Conservation (phyloP, 2,888 invertebrate genomes). For the Schizotus pectinicornis region DNA sequence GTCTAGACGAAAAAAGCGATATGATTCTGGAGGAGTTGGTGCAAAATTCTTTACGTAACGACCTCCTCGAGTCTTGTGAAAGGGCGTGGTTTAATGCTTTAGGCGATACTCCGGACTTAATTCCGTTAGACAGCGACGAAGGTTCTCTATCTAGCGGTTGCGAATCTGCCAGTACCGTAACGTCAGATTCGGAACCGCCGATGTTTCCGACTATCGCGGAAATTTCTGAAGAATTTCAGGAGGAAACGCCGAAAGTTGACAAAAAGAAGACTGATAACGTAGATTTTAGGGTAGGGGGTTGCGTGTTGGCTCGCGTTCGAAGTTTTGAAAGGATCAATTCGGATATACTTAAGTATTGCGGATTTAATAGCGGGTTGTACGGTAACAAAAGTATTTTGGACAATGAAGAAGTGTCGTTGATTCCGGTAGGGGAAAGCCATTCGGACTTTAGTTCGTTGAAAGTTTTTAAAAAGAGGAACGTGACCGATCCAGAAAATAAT, state of each 20-base stretch:
- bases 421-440: slow-evolving; percentile 56
- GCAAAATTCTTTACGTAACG: slow-evolving; percentile 48
- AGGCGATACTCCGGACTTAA: slow-evolving; percentile 59
- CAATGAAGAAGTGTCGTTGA: slow-evolving; percentile 56
- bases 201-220: slow-evolving; percentile 34
- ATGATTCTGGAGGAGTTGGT: slow-evolving; percentile 51
- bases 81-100: slow-evolving; percentile 51
- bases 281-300: slow-evolving; percentile 58
- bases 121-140: slow-evolving; percentile 72
- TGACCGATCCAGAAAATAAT: slow-evolving; percentile 46
- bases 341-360: slow-evolving; percentile 50
- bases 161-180: slow-evolving; percentile 78
- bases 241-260: slow-evolving; percentile 41
- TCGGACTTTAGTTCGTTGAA: slow-evolving; percentile 57
- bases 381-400: slow-evolving; percentile 44
- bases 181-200: slow-evolving; percentile 62
- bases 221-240: slow-evolving; percentile 22
- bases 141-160: slow-evolving; percentile 82
- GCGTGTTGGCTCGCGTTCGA: slow-evolving; percentile 50
- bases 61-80: slow-evolving; percentile 53
- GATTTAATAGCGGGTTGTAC: slow-evolving; percentile 40
- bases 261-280: slow-evolving; percentile 50
- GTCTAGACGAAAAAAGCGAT: slow-evolving; percentile 49
- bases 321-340: slow-evolving; percentile 49
- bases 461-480: slow-evolving; percentile 55